Evolutionary conservation across 1,140 invertebrate genomes (phyloP), one percentile per base, ranked within the genome.

Genomic region (Phocides pigmalion): DNA sequence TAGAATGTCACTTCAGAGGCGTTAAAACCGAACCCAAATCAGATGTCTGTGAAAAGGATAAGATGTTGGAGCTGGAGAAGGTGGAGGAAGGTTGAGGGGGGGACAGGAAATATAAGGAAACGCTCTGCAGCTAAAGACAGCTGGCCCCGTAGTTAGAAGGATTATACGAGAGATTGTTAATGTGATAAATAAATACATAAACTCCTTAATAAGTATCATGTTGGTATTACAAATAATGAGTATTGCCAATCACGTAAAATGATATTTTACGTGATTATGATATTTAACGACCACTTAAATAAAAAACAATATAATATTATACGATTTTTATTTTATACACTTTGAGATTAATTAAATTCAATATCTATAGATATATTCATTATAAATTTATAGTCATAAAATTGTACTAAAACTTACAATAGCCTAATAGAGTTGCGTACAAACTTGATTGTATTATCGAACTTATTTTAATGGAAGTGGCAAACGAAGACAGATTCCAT

Each of bases 1-100:
- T 95, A 19, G 92, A 93, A 66, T 90, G 90, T 32, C 76, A 89
- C 25, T 91, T 91, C 16, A 87, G 75, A 69, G 84, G 87, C 0
- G 66, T 79, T 6, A 75, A 70, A 19, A 53, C 64, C 14, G 68
- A 74, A 4, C 44, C 37, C 3, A 47, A 25, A 2, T 51, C 17
- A 1, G 76, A 79, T 17, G 35, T 66, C 0, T 28, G 58, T 59
- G 86, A 90, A 64, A 82, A 77, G 41, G 81, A 81, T 22, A 85
- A 72, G 50, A 90, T 90, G 84, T 51, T 90, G 62, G 83, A 89
- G 14, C 32, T 90, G 20, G 70, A 79, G 59, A 86, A 77, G 44
- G 74, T 89, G 11, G 84, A 87, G 66, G 84, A 80, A 35, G 81
- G 86, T 66, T 88, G 87, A 89, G 42, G 39, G 54, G 51, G 35